Conservation (phyloP, 92 coral and sea anemone species). For the Anthopleura xanthogrammica region DNA sequence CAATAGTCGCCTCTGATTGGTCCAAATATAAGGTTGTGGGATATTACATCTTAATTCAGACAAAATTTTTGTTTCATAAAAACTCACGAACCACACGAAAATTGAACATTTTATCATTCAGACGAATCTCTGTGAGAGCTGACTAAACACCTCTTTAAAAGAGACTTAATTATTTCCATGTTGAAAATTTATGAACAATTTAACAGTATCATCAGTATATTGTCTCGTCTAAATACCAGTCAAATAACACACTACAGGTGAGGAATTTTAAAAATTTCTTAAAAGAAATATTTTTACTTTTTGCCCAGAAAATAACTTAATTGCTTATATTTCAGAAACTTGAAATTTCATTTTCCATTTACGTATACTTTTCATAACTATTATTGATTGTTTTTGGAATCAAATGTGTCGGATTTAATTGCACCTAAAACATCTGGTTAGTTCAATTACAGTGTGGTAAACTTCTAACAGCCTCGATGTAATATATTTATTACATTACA, state of each 20-base stretch:
- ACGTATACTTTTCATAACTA: background rate
- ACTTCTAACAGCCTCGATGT: background rate
- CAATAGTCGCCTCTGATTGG: slow-evolving; percentile 15
- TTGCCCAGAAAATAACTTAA: background rate
- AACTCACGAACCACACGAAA: slow-evolving; percentile 4
- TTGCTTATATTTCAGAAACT: too few species aligned
- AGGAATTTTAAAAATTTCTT: background rate
- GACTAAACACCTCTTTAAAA: background rate
- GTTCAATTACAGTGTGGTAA: background rate
- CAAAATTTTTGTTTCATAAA: background rate
- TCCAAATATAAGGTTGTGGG: background rate
- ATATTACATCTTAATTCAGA: slow-evolving; percentile 4
- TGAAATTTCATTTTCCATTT: too few species aligned
- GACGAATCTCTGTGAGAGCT: slow-evolving; percentile 9
- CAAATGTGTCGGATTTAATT: background rate
- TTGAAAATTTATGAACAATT: background rate
- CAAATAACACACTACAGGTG: background rate
- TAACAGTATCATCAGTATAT: background rate
- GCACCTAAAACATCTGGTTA: background rate
- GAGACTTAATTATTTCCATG: background rate
- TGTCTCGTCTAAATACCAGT: background rate
- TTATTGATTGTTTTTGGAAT: background rate
- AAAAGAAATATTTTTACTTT: background rate
- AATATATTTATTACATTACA: background rate
- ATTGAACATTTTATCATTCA: background rate